Evolutionary conservation across 1,140 invertebrate species (phyloP), one percentile per base, ranked within the genome.

Genomic region (Coptotermes formosanus): DNA sequence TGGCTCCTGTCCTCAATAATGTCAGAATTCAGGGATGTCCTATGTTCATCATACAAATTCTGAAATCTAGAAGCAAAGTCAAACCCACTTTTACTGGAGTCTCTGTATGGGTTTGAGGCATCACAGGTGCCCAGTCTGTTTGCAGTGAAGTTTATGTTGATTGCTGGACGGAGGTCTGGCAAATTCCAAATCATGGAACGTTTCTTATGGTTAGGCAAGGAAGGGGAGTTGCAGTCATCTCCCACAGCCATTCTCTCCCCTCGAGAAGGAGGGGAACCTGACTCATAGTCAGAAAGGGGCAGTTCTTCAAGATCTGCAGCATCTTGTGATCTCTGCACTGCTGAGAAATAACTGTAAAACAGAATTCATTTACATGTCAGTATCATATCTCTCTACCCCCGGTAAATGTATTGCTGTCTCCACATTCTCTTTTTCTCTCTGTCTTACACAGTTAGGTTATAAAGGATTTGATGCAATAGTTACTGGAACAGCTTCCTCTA

Each of bases 251-350:
- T 55, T 16, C 14, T 55, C 30, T 93, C 92, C 9, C 92, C 92
- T n/a, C 91, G 88, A 2, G 93, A 93, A 3, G 93, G 92, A 32
- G 93, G 93, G 0, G 93, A 94, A 11, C 93, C 93, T 44, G 92
- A 93, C 87, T 94, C 93, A 87, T 94, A 94, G 88, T 94, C 93
- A 0, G 93, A 94, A 88, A 92, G 91, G 3, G 82, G 81, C 4
- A 43, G 59, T 32, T 86, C 86, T 45, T 84, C 86, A 32, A 25
- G 30, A 48, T 86, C 81, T 8, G 25, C 52, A 16, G 14, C 52
- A 30, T 86, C 82, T 9, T 59, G 25, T 32, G 8, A 25, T n/a
- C 64, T n/a, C 21, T 30, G 43, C 83, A 30, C 55, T 6, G 82
- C 30, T 7, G 59, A 82, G 82, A 87, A 87, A 82, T 86, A 87